phyloP scores from a whole-genome alignment of 2,888 invertebrate species.

The Orthonevra nobilis region DNA sequence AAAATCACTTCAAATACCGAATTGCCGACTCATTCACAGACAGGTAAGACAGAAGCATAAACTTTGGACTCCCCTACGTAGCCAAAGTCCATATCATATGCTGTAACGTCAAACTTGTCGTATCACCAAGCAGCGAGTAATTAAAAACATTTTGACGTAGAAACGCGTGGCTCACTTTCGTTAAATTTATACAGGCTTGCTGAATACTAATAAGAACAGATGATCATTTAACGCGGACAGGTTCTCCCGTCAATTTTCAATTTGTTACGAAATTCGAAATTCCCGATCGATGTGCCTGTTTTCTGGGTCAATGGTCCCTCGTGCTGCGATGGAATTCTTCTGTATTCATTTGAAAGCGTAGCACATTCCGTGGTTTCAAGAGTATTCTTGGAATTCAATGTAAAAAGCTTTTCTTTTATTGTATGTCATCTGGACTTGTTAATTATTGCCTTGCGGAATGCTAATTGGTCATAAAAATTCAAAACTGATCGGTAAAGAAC shows the following conservation, averaged over 20 bases:
- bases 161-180: slow-evolving; percentile 2
- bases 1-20: not conserved
- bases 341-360: not conserved
- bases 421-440: not conserved
- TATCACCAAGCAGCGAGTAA: slow-evolving; percentile 4
- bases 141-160: not conserved
- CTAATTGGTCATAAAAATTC: not conserved
- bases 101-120: not conserved
- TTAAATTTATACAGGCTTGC: slow-evolving; percentile 6
- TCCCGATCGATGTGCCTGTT: not conserved
- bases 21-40: slow-evolving; percentile 18
- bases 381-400: not conserved
- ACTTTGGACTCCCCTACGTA: slow-evolving; percentile 33
- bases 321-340: not conserved
- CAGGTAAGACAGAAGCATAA: not conserved
- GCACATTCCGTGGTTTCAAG: not conserved
- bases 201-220: slow-evolving; percentile 3
- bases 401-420: not conserved
- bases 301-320: slow-evolving; percentile 22
- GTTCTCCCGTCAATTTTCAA: slow-evolving; percentile 10
- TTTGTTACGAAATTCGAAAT: slow-evolving; percentile 16
- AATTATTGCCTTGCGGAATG: not conserved
- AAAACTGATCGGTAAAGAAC: slow-evolving; percentile 3
- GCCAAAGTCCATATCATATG: slow-evolving; percentile 12
- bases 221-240: not conserved